Evolutionary conservation across 2,888 invertebrate species (phyloP), one percentile per base, ranked within the genome.

Genomic region (Andricus quercusramuli): DNA sequence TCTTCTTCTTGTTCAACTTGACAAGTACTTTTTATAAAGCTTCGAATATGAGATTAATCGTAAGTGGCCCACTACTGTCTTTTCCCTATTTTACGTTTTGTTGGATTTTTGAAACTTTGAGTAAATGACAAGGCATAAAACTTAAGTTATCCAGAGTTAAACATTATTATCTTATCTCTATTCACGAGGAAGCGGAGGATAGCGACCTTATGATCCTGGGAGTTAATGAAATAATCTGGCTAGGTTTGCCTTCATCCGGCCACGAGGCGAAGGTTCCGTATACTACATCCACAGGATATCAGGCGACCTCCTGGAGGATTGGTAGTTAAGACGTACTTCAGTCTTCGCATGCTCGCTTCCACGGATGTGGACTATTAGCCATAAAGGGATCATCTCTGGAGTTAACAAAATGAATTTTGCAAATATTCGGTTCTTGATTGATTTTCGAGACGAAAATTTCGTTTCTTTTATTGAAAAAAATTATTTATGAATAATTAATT

Each of bases 201-300:
- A 32, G 32, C 32, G 32, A 32, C 62, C 22, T 62, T 56, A 74
- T 74, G 74, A 74, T 56, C 56, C 74, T 74, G 15, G n/a, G 32
- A 74, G 56, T 74, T 74, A 56, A 74, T 74, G 56, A 74, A 74
- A 74, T 74, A 74, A 74, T 74, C 74, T 32, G 56, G 56, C n/a
- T 20, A 56, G 74, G 74, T 74, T 74, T 74, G 51, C 74, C 56
- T 25, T 74, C 32, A 74, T 74, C 56, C 74, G 56, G 74, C 32
- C n/a, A 74, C 32, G 51, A 74, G 51, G 51, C n/a, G 51, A 29
- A 20, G 47, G 32, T 74, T 51, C 70, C 51, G n/a, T 56, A 56
- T 74, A 74, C 29, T 74, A 51, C 32, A 74, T 51, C 56, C 32
- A 56, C 37, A 56, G 74, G 51, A 32, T 56, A 56, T 56, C 56